A percentile compares a stretch with the other conserved stretches of the same genome.
Conservation (phyloP, 2,113 vertebrate species). For the Mesoclemmys tuberculata region DNA sequence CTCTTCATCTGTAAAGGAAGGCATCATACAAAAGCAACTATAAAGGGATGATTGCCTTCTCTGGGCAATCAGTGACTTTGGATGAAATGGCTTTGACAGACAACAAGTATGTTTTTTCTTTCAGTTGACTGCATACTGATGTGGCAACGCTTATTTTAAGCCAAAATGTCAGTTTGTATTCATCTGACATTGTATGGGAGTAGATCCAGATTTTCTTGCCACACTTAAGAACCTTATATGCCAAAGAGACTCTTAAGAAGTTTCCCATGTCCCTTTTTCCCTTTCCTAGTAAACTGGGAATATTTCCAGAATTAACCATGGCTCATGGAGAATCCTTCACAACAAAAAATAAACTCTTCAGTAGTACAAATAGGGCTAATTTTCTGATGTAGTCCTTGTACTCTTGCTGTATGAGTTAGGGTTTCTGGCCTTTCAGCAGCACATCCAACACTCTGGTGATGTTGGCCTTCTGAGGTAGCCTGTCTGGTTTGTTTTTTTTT, state of each 20-base stretch:
- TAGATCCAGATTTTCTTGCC: background rate
- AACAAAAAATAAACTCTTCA: background rate
- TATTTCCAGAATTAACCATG: background rate
- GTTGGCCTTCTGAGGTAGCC: background rate
- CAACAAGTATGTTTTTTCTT: background rate
- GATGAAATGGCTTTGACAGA: background rate
- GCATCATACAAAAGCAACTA: background rate
- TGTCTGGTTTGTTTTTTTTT: background rate
- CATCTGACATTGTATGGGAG: background rate
- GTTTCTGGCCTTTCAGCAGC: background rate
- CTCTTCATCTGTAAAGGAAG: background rate
- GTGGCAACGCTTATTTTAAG: background rate
- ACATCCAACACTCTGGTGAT: background rate
- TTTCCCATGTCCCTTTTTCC: background rate
- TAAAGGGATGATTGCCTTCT: background rate
- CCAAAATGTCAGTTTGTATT: background rate
- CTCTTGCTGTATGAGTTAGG: background rate
- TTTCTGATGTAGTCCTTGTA: background rate
- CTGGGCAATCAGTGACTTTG: background rate
- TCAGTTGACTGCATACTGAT: background rate
- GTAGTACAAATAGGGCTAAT: background rate
- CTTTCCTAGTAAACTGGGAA: slow-evolving; percentile 9
- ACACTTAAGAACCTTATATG: background rate
- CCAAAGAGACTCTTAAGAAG: background rate
- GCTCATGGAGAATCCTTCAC: background rate